phyloP scores from a whole-genome alignment of 2,113 vertebrate species.

The Aegotheles bennettii region DNA sequence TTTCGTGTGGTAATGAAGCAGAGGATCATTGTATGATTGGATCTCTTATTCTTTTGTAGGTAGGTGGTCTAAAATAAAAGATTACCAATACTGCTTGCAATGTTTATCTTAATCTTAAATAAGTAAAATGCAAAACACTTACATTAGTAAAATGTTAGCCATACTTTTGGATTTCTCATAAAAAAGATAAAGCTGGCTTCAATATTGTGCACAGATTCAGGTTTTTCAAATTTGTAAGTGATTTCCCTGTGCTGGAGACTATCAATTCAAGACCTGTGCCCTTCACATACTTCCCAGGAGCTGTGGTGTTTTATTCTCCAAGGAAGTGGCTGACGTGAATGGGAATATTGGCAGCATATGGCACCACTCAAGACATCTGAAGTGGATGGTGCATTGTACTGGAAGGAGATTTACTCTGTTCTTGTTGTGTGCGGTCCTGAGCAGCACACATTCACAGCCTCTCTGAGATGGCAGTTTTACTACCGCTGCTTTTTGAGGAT shows the following conservation, averaged over 20 bases:
- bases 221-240: not conserved
- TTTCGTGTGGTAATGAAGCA: not conserved
- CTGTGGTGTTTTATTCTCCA: not conserved
- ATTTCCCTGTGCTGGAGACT: not conserved
- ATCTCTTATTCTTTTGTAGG: not conserved
- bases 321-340: not conserved
- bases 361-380: not conserved
- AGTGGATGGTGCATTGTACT: not conserved
- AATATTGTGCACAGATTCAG: not conserved
- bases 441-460: not conserved
- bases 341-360: not conserved
- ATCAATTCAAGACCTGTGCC: not conserved
- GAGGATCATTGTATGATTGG: not conserved
- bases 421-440: accelerated
- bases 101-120: not conserved
- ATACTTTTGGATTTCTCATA: not conserved
- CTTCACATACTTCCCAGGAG: not conserved
- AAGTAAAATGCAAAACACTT: not conserved
- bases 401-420: not conserved
- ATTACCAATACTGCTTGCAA: not conserved
- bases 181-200: not conserved
- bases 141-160: not conserved
- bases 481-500: accelerated
- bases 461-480: not conserved
- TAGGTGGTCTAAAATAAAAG: constrained; percentile 1